These are phyloP conservation scores for Phalacrocorax aristotelis DNA, from an alignment of 2,113 vertebrate species.

Conservation along the genomic window DNA sequence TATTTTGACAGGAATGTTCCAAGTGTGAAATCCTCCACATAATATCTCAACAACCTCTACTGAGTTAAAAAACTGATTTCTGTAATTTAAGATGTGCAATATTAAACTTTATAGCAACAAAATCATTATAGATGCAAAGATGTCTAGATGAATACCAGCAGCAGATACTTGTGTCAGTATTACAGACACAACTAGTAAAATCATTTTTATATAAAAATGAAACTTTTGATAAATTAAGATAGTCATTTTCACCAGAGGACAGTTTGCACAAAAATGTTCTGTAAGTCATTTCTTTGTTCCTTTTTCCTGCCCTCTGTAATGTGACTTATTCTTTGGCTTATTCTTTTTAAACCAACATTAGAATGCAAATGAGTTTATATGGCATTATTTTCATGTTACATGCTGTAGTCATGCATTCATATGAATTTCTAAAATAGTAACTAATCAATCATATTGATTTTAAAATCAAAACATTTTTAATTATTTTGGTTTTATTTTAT, in stretches of 20 bases:
- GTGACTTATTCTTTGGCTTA: neutral
- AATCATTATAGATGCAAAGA: neutral
- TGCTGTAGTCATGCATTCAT: neutral
- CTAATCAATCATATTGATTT: neutral
- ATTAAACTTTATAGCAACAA: slow-evolving; percentile 2
- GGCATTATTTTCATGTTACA: neutral
- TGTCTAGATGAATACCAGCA: neutral
- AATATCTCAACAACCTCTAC: slow-evolving; percentile 29
- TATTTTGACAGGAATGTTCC: slow-evolving; percentile 63
- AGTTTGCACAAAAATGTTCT: neutral
- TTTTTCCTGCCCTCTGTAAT: neutral
- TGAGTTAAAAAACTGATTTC: neutral
- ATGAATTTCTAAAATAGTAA: neutral
- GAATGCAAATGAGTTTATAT: neutral
- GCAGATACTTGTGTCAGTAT: neutral
- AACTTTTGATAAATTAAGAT: neutral
- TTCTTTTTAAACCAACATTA: neutral
- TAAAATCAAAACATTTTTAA: neutral
- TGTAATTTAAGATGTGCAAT: neutral
- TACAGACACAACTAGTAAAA: neutral
- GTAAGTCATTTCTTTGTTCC: neutral
- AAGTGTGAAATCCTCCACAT: slow-evolving; percentile 64
- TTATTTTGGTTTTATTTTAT: neutral
- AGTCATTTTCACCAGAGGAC: neutral
- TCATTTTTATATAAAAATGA: neutral